Evolutionary conservation across 2,797 vertebrate genomes (phyloP).

Genomic region (Rhabdophis nuchalis): DNA sequence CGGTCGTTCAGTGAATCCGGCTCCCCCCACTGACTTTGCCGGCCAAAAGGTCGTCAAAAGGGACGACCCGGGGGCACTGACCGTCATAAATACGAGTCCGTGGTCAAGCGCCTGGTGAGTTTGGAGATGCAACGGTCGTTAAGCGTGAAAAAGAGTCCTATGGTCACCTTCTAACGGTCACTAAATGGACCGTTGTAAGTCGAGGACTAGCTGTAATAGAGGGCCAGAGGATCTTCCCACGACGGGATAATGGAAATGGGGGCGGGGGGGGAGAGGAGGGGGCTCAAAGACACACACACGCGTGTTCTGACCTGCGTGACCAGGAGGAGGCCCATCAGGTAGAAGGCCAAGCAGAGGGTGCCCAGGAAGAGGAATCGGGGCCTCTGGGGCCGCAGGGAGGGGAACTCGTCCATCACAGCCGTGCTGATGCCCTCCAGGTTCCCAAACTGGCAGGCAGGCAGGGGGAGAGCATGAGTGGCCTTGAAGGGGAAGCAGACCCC

Average conservation of each 20-base stretch:
- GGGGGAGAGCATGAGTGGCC: background rate
- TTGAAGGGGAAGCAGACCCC: background rate
- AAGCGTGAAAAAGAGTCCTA: background rate
- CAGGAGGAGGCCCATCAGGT: conserved; percentile 83
- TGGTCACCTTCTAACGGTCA: background rate
- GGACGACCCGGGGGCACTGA: background rate
- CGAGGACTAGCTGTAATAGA: background rate
- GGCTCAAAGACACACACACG: background rate
- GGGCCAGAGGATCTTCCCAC: background rate
- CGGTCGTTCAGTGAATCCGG: background rate
- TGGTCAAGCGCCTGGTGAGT: background rate
- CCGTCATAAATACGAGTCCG: background rate
- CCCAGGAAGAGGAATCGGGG: conserved; percentile 74
- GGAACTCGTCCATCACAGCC: conserved; percentile 84
- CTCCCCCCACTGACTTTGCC: background rate
- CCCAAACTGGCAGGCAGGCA: conserved; percentile 74
- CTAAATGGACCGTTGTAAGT: background rate
- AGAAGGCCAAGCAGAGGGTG: conserved; percentile 74
- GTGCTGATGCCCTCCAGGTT: conserved; percentile 84
- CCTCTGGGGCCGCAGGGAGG: conserved; percentile 65
- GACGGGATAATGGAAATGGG: background rate
- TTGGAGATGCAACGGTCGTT: background rate
- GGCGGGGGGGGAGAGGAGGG: background rate
- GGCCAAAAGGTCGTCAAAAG: background rate
- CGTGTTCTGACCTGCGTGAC: conserved; percentile 76